Base-by-base conservation (phyloP, 2,113 vertebrate species). In the Arenaria interpres region DNA sequence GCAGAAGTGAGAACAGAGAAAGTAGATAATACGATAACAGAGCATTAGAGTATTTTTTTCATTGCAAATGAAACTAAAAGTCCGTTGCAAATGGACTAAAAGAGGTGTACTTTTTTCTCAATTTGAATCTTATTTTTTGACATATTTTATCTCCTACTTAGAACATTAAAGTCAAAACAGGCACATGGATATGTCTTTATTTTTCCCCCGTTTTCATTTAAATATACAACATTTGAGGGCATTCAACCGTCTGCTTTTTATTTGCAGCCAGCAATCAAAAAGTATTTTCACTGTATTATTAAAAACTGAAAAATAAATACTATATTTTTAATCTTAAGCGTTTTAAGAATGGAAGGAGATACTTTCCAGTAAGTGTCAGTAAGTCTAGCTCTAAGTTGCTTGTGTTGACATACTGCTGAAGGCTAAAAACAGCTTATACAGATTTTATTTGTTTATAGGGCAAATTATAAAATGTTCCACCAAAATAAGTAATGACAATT, bases 401-500 rank as follows among this genome's bases (percentile, higher is more conserved):
- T 93, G 91, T 95, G 91, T 97, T 94, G 96, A 97, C 93, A 97
- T 96, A 91, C 89, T 95, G 95, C 98, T 97, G 97, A 97, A 64
- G 97, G 97, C 97, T 96, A 97, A 97, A 98, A 98, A 98, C 97
- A 97, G 97, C 98, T 98, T 97, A 98, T 95, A 97, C 80, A 98
- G 97, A 98, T 98, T 97, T 96, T 96, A 97, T 97, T 98, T 98
- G 97, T 98, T 97, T 98, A 92, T 92, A 95, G 91, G 96, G 95
- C 93, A 97, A 97, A 96, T 97, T 96, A 92, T 96, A 98, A 98
- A 98, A 97, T 83, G 98, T 98, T 98, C 97, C 98, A 97, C 97
- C 93, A 90, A 98, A 98, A 98, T 98, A 98, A 97, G 98, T 96
- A 98, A 98, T 98, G 98, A 98, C 98, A 98, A 97, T 97, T 98